Percentiles rank a stretch among this genome's conserved stretches.
Evolutionary conservation across 2,113 vertebrate species (phyloP).

Genomic region (Indri indri): DNA sequence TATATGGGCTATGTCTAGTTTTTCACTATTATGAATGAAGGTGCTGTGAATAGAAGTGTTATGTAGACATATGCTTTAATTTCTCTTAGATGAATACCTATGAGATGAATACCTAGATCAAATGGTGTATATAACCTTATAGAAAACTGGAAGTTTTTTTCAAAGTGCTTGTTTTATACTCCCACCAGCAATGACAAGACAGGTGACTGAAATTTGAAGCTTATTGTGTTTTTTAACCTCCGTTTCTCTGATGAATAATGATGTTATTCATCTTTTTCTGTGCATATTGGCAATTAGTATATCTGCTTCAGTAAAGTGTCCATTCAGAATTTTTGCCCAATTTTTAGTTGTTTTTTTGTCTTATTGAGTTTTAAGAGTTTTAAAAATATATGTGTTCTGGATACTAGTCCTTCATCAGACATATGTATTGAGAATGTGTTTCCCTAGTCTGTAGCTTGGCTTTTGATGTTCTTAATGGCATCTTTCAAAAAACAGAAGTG

Average conservation of each 20-base stretch:
- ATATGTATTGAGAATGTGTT: neutral
- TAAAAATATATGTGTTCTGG: neutral
- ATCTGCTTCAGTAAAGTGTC: too few species aligned
- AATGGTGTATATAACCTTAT: neutral
- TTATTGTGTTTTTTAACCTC: neutral
- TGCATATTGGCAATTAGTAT: too few species aligned
- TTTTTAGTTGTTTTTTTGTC: neutral
- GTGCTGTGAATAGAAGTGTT: too few species aligned
- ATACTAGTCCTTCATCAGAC: neutral
- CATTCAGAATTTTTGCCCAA: neutral
- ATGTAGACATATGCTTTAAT: neutral
- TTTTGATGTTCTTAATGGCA: conserved; percentile 27
- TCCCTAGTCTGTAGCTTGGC: neutral
- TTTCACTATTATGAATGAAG: neutral
- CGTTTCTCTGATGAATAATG: neutral
- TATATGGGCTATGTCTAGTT: neutral
- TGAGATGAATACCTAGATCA: neutral
- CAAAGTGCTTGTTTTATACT: neutral
- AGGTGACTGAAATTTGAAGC: too few species aligned
- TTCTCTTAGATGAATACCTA: neutral
- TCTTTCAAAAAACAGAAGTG: neutral
- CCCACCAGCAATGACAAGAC: neutral
- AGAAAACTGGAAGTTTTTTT: neutral
- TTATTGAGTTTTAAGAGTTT: neutral
- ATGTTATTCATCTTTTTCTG: neutral